A percentile compares a stretch with the other conserved stretches of the same genome.
Evolutionary conservation across 2,797 vertebrate species (phyloP).

Genomic region (Buceros bicornis): DNA sequence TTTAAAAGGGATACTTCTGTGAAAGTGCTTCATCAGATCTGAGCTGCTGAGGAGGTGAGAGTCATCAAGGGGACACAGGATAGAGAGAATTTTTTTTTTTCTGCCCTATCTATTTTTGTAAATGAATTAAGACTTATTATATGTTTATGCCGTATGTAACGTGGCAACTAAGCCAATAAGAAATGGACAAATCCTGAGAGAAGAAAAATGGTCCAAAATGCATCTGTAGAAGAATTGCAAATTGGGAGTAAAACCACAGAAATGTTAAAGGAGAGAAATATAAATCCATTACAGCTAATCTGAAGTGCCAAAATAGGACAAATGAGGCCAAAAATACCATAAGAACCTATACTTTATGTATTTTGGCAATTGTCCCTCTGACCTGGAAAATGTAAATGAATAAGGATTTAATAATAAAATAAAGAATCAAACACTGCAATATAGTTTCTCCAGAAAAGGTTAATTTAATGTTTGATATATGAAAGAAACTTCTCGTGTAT

Average conservation of each 20-base stretch:
- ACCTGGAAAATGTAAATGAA: conserved; percentile 18
- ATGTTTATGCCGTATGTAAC: background rate
- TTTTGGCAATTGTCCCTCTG: conserved; percentile 34
- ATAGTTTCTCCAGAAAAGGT: background rate
- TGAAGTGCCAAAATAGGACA: conserved; percentile 31
- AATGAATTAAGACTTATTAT: conserved; percentile 3
- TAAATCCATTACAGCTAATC: conserved; percentile 38
- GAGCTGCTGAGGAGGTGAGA: conserved; percentile 23
- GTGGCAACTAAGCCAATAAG: background rate
- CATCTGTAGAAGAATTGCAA: conserved; percentile 31
- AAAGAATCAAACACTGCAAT: background rate
- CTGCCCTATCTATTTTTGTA: background rate
- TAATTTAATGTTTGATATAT: background rate
- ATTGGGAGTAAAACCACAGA: conserved; percentile 70
- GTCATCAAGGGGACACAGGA: conserved; percentile 7
- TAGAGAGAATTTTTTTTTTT: background rate
- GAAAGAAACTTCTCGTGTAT: background rate
- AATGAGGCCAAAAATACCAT: conserved; percentile 51
- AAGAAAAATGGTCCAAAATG: background rate
- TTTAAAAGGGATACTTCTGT: conserved; percentile 45
- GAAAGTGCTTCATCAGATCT: background rate
- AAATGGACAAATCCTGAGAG: background rate
- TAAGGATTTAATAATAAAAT: conserved; percentile 24
- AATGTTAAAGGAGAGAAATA: conserved; percentile 53
- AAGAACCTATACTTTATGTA: background rate